A percentile compares a stretch with the other conserved stretches of the same genome.
Conservation (phyloP, 2,888 invertebrate genomes). For the Scaptomyza cyrtandrae region DNA sequence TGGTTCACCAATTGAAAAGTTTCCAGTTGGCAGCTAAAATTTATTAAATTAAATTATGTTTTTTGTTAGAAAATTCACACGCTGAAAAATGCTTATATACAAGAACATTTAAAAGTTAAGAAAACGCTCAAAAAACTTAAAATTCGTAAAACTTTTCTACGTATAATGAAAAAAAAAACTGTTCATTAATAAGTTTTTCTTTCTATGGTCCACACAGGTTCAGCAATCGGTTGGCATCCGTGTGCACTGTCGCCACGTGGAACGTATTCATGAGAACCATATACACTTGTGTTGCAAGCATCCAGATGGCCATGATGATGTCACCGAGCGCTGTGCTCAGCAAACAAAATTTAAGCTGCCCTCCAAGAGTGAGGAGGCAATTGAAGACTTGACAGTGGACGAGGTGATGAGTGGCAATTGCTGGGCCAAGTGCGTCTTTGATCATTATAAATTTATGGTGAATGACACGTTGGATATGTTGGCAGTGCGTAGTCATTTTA, state of each 20-base stretch:
- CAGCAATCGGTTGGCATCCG: conserved; percentile 11
- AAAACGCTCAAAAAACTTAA: no score
- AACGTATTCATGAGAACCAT: conserved; percentile 70
- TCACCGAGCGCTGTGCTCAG: conserved; percentile 63
- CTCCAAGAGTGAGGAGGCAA: conserved; percentile 59
- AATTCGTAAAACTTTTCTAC: background rate
- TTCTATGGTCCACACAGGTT: background rate
- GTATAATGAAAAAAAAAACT: background rate
- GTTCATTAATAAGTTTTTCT: background rate
- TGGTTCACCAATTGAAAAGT: background rate
- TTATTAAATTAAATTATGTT: no score
- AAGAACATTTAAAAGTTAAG: no score
- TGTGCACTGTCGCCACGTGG: conserved; percentile 54
- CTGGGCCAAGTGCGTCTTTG: conserved; percentile 72
- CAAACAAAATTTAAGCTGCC: conserved; percentile 65
- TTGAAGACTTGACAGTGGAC: conserved; percentile 67
- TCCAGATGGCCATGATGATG: conserved; percentile 73
- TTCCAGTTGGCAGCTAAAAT: no score
- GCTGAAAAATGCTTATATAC: no score
- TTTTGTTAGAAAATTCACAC: no score
- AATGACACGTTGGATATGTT: conserved; percentile 60
- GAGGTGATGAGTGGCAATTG: conserved; percentile 61
- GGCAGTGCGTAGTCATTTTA: conserved; percentile 57
- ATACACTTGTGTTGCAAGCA: conserved; percentile 75
- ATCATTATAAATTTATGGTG: conserved; percentile 56